These are phyloP conservation scores for Circaetus cinerascens DNA, from an alignment of 2,113 vertebrate genomes.

Conservation along the genomic window DNA sequence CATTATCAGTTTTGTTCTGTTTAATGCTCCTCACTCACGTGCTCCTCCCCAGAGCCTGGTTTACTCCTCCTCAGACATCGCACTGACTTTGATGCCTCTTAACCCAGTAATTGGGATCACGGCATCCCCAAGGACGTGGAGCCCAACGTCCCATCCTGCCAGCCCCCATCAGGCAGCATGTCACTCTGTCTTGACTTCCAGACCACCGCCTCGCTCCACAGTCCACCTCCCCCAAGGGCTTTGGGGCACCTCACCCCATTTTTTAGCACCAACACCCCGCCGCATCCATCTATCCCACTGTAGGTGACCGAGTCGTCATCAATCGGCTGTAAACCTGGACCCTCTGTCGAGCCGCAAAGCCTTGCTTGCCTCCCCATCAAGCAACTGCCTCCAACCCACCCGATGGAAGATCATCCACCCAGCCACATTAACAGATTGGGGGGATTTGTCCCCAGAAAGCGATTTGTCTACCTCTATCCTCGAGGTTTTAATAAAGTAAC, in stretches of 20 bases:
- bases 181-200: not conserved
- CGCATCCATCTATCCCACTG: not conserved
- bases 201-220: not conserved
- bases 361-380: too few species aligned
- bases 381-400: not conserved
- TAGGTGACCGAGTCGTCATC: rapidly evolving
- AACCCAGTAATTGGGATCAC: not conserved
- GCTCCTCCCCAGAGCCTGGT: constrained; percentile 33
- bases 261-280: not conserved
- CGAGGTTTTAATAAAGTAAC: not conserved
- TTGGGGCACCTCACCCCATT: not conserved
- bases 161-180: rapidly evolving
- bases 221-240: not conserved
- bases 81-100: not conserved
- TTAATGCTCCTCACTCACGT: constrained; percentile 50
- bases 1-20: constrained; percentile 59
- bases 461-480: not conserved
- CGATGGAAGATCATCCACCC: not conserved
- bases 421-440: not conserved
- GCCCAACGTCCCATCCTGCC: rapidly evolving
- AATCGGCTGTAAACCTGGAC: rapidly evolving
- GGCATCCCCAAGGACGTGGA: not conserved
- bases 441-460: not conserved
- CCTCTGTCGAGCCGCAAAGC: not conserved
- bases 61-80: not conserved